Evolutionary conservation across 2,888 invertebrate species (phyloP).

Genomic region (Philereme vetulata): DNA sequence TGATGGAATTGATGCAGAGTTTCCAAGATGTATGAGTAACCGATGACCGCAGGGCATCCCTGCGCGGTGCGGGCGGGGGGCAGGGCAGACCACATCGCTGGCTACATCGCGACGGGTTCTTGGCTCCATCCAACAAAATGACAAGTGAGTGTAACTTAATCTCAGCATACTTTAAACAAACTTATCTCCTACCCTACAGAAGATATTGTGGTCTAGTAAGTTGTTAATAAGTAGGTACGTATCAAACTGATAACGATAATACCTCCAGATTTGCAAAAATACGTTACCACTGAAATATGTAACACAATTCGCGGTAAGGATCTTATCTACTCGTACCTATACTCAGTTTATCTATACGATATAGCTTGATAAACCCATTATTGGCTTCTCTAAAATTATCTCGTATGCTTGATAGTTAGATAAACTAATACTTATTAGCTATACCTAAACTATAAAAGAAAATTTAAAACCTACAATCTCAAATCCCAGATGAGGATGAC

Average conservation of each 20-base stretch:
- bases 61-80: conserved; percentile 59
- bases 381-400: conserved; percentile 20
- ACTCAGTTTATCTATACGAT: conserved; percentile 14
- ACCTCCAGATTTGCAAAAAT: conserved; percentile 38
- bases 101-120: conserved; percentile 48
- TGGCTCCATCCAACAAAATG: conserved; percentile 51
- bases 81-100: conserved; percentile 53
- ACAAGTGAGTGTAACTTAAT: conserved; percentile 51
- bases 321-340: conserved; percentile 36
- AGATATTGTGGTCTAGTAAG: too few relatives aligned
- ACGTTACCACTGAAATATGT: conserved; percentile 25
- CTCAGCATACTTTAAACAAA: conserved; percentile 10
- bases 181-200: conserved; percentile 10
- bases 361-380: conserved; percentile 27
- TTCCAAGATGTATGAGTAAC: conserved; percentile 74
- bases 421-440: not conserved
- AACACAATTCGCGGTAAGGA: conserved; percentile 34
- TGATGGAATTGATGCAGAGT: conserved; percentile 63
- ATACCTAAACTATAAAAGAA: not conserved
- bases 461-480: not conserved
- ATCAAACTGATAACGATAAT: conserved; percentile 28
- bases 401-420: conserved; percentile 2
- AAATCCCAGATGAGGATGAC: not conserved
- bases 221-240: not conserved
- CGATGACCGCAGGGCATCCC: conserved; percentile 74